Evolutionary conservation across 2,113 vertebrate species (phyloP).

Genomic region (Ageneiosus marmoratus): DNA sequence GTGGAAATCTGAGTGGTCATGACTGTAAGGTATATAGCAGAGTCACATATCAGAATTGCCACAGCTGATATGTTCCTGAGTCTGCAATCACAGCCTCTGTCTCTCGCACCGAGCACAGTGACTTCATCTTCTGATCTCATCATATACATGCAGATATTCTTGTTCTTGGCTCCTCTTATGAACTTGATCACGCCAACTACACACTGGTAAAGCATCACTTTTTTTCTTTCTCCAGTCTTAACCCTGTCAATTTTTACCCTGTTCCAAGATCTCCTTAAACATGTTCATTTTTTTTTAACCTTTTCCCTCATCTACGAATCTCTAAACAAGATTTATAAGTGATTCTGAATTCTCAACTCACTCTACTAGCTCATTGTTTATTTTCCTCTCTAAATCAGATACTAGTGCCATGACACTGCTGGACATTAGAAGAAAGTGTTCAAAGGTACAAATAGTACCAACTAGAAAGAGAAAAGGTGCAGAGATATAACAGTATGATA

Average conservation of each 20-base stretch:
- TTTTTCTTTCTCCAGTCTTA: too few relatives aligned
- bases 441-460: background rate
- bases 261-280: too few relatives aligned
- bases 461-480: too few relatives aligned
- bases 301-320: too few relatives aligned
- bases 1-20: background rate
- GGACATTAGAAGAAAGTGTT: too few relatives aligned
- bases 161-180: background rate
- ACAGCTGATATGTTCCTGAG: background rate
- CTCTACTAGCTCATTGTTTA: background rate
- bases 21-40: background rate
- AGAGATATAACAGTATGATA: too few relatives aligned
- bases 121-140: background rate
- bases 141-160: background rate
- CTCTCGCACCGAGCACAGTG: background rate
- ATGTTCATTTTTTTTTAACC: too few relatives aligned
- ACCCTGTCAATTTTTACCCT: too few relatives aligned
- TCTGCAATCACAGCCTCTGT: background rate
- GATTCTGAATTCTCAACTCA: too few relatives aligned
- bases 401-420: constrained; percentile 44
- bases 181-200: background rate
- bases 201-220: background rate
- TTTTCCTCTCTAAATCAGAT: background rate
- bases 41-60: background rate
- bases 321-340: too few relatives aligned